phyloP scores from a whole-genome alignment of 2,113 vertebrate genomes.

The Ctenodactylus gundi region DNA sequence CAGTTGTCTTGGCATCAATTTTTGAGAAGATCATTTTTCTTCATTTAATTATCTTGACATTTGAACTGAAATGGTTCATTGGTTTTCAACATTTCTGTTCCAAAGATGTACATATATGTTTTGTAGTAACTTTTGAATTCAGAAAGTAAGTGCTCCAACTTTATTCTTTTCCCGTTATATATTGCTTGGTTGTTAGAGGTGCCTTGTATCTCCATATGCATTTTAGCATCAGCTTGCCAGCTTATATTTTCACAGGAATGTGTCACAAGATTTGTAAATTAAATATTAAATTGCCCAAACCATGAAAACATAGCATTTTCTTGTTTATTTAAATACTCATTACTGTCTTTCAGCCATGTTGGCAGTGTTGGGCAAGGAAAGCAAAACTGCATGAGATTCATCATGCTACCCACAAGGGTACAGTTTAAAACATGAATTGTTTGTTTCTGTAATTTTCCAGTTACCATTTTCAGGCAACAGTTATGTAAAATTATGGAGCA shows the following conservation, averaged over 20 bases:
- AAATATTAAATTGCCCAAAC: slow-evolving; percentile 1
- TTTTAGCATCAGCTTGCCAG: background rate
- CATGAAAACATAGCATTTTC: background rate
- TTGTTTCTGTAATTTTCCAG: background rate
- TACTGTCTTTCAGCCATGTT: slow-evolving; percentile 14
- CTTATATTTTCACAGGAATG: slow-evolving; percentile 5
- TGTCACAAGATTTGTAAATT: background rate
- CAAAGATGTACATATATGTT: background rate
- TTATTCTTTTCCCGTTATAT: background rate
- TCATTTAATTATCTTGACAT: background rate
- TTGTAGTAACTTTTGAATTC: slow-evolving; percentile 8
- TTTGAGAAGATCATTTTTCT: background rate
- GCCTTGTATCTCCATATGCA: background rate
- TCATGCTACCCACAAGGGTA: background rate
- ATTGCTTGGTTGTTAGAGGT: background rate
- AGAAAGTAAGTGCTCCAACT: background rate
- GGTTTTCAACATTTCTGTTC: background rate
- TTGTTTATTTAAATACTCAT: background rate
- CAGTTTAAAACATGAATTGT: background rate
- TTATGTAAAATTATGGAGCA: background rate
- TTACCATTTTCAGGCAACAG: background rate
- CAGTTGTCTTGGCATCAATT: background rate
- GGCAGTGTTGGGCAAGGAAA: background rate
- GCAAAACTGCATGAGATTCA: background rate
- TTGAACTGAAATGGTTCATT: background rate